These are phyloP conservation scores for Nothura maculosa DNA, from an alignment of 2,797 vertebrate species.

Conservation along the genomic window DNA sequence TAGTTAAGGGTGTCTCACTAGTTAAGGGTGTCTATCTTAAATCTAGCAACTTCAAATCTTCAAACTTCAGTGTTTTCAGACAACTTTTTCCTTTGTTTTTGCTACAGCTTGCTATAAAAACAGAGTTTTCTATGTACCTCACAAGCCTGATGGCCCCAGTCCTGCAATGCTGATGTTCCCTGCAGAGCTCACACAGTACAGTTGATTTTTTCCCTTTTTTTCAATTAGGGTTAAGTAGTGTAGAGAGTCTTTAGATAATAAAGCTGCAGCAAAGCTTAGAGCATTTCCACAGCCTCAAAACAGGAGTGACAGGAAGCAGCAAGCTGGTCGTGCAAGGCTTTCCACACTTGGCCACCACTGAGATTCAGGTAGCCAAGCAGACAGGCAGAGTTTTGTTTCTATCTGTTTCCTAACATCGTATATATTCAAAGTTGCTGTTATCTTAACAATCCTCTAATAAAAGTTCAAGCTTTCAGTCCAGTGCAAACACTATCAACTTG, in stretches of 20 bases:
- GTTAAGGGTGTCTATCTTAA: background rate
- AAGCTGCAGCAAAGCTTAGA: slow-evolving; percentile 3
- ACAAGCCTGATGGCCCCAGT: slow-evolving; percentile 25
- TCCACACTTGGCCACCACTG: background rate
- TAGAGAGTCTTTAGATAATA: slow-evolving; percentile 74
- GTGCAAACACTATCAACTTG: slow-evolving; percentile 56
- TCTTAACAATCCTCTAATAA: slow-evolving; percentile 40
- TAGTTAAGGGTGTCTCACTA: slow-evolving; percentile 25
- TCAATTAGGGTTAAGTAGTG: slow-evolving; percentile 54
- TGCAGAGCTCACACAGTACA: background rate
- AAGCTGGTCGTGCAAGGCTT: background rate
- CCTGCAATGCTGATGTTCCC: slow-evolving; percentile 51
- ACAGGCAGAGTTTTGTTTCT: slow-evolving; percentile 1
- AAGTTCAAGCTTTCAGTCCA: background rate
- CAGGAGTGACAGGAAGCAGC: slow-evolving; percentile 43
- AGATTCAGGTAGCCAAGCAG: slow-evolving; percentile 14
- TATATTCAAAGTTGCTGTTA: background rate
- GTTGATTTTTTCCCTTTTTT: background rate
- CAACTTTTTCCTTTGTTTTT: slow-evolving; percentile 26
- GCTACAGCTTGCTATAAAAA: slow-evolving; percentile 10
- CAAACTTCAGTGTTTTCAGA: slow-evolving; percentile 6
- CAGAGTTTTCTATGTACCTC: slow-evolving; percentile 23
- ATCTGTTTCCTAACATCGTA: background rate
- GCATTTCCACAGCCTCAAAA: slow-evolving; percentile 19
- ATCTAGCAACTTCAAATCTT: slow-evolving; percentile 43